A percentile compares a stretch with the other conserved stretches of the same genome.
Conservation (phyloP, 2,888 invertebrate genomes). For the Nycteola revayana region DNA sequence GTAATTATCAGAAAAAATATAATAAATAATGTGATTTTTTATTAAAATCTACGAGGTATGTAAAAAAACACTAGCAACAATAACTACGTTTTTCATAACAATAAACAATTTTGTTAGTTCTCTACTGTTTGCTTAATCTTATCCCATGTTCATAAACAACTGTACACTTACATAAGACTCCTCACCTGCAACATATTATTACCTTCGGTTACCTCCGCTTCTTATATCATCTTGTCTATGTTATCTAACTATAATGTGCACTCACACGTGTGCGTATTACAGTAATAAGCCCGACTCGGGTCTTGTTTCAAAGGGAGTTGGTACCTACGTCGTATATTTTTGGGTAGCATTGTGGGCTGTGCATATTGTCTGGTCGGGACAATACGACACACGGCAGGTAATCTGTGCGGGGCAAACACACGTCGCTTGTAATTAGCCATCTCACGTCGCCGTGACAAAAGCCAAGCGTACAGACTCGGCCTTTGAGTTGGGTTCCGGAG, state of each 20-base stretch:
- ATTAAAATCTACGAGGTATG: too few relatives aligned
- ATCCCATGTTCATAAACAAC: too few relatives aligned
- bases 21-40: too few relatives aligned
- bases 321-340: conserved; percentile 10
- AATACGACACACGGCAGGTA: conserved; percentile 42
- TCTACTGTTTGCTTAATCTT: too few relatives aligned
- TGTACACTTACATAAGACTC: background rate
- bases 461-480: conserved; percentile 31
- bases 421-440: conserved; percentile 55
- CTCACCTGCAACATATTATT: conserved; percentile 10
- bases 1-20: too few relatives aligned
- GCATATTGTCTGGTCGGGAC: conserved; percentile 36
- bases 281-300: conserved; percentile 12
- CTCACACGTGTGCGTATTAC: conserved; percentile 1
- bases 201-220: conserved; percentile 20
- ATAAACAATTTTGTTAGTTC: too few relatives aligned
- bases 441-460: conserved; percentile 46
- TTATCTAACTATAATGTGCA: conserved; percentile 10
- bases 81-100: too few relatives aligned
- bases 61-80: too few relatives aligned
- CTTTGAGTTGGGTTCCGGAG: conserved; percentile 40
- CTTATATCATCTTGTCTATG: conserved; percentile 20
- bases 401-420: conserved; percentile 47
- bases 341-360: conserved; percentile 21
- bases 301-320: conserved; percentile 17